A percentile compares a stretch with the other conserved stretches of the same genome.
Evolutionary conservation across 2,113 vertebrate genomes (phyloP).

Genomic region (Protobothrops flavoviridis): DNA sequence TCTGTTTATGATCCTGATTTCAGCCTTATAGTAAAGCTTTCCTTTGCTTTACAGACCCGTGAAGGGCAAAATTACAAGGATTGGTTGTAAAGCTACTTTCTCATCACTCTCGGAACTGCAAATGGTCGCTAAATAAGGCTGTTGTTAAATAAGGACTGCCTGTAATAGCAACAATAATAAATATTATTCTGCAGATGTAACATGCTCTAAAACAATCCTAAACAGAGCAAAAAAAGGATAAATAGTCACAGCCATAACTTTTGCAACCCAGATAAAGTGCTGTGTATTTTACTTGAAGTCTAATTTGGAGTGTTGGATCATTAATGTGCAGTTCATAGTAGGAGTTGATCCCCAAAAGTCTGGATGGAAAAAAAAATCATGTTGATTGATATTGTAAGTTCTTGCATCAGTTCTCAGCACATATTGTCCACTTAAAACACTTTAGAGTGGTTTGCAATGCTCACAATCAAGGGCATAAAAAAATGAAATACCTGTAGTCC

Average conservation of each 20-base stretch:
- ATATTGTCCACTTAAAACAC: neutral
- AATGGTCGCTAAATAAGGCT: neutral
- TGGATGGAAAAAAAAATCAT: neutral
- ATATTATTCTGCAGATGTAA: neutral
- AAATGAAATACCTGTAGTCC: conserved; percentile 6
- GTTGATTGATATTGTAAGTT: neutral
- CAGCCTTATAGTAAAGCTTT: neutral
- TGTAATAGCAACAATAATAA: neutral
- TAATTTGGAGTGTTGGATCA: neutral
- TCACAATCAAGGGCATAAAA: neutral
- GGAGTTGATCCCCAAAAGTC: neutral
- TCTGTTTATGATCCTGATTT: neutral
- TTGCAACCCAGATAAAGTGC: neutral
- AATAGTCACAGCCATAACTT: neutral
- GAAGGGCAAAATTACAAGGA: neutral
- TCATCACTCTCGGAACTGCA: neutral
- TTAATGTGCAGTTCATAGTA: neutral
- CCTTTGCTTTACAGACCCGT: neutral
- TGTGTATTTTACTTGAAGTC: neutral
- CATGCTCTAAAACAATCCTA: neutral
- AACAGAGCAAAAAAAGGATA: neutral
- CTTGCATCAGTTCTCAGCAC: neutral
- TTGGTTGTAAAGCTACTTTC: neutral
- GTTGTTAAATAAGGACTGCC: neutral
- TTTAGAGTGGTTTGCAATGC: neutral